Evolutionary conservation across 2,888 invertebrate species (phyloP).

Genomic region (Myopa tessellatipennis): DNA sequence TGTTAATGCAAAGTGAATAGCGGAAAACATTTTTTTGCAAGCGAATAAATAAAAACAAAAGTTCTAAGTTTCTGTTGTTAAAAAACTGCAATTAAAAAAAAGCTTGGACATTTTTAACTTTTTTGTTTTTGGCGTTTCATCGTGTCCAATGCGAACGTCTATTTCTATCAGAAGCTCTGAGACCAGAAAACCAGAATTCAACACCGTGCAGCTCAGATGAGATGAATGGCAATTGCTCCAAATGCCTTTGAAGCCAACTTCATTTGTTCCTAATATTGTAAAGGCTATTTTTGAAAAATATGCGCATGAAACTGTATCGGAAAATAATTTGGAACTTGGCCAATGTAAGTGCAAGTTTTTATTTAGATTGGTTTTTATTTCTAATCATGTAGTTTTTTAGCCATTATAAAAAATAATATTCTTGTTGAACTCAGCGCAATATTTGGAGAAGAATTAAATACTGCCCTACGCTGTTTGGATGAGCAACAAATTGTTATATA

Average conservation of each 20-base stretch:
- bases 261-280: slow-evolving; percentile 21
- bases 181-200: no score
- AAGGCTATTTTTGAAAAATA: slow-evolving; percentile 19
- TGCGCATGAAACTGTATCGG: not conserved
- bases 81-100: no score
- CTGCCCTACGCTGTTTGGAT: slow-evolving; percentile 75
- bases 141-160: no score
- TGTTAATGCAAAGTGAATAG: no score
- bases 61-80: no score
- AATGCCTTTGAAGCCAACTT: slow-evolving; percentile 31
- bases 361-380: not conserved
- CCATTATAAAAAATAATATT: slow-evolving; percentile 66
- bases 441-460: slow-evolving; percentile 71
- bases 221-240: not conserved
- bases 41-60: no score
- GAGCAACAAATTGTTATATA: slow-evolving; percentile 71
- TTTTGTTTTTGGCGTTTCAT: no score
- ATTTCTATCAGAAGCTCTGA: no score
- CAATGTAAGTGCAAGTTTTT: slow-evolving; percentile 25
- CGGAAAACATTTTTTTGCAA: no score
- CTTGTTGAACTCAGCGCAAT: slow-evolving; percentile 72
- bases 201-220: no score
- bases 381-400: not conserved
- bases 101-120: no score
- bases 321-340: not conserved